These are phyloP conservation scores for Leucophenga varia DNA, from an alignment of 1,140 invertebrate species.

Conservation along the genomic window DNA sequence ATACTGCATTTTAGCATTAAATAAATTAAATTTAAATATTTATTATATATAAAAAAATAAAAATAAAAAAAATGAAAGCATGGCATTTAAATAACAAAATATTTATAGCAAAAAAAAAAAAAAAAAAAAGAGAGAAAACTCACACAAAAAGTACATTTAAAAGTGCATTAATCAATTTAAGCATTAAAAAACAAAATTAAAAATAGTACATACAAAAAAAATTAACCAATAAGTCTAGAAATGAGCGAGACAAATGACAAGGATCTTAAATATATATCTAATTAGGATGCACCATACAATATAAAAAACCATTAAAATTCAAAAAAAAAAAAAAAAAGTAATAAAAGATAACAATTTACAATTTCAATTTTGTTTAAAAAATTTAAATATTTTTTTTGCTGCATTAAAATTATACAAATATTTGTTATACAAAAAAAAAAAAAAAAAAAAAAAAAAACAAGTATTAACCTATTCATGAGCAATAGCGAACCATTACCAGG, in stretches of 20 bases:
- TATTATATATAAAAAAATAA: slow-evolving; percentile 24
- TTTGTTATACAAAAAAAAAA: too few relatives aligned
- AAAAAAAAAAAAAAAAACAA: too few relatives aligned
- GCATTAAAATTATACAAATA: too few relatives aligned
- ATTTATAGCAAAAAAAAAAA: too few relatives aligned
- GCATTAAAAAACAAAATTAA: slow-evolving; percentile 33
- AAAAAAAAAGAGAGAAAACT: slow-evolving; percentile 37
- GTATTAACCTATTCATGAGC: too few relatives aligned
- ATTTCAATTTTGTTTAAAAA: too few relatives aligned
- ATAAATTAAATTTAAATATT: slow-evolving; percentile 17
- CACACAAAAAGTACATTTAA: slow-evolving; percentile 52
- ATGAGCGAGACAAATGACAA: slow-evolving; percentile 13
- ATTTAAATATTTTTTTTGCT: too few relatives aligned
- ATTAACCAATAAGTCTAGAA: slow-evolving; percentile 3
- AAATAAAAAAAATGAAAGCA: slow-evolving; percentile 29
- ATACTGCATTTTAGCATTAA: slow-evolving; percentile 40
- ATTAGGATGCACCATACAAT: slow-evolving; percentile 26
- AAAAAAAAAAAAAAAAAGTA: slow-evolving; percentile 4
- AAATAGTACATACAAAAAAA: slow-evolving; percentile 28
- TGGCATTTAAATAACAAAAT: too few relatives aligned
- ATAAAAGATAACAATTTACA: slow-evolving; percentile 2
- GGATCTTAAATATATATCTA: slow-evolving; percentile 24
- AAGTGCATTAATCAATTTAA: slow-evolving; percentile 54
- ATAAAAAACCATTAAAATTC: slow-evolving; percentile 12
- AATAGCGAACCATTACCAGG: too few relatives aligned